Conservation (phyloP, 2,888 invertebrate species). For the Cephonodes hylas region DNA sequence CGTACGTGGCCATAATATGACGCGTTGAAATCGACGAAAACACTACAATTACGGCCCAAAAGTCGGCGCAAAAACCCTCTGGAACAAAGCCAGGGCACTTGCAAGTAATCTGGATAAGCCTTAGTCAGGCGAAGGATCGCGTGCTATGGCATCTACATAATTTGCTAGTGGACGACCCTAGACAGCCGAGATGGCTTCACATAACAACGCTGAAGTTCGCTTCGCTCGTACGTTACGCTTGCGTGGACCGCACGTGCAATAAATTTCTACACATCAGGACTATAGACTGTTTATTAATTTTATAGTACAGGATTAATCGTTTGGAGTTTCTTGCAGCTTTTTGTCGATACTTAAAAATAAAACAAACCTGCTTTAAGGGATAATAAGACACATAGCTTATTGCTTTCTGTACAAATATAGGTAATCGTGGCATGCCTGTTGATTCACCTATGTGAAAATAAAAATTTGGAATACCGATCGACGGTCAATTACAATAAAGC, state of each 20-base stretch:
- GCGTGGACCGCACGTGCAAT: background rate
- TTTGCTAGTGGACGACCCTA: conserved; percentile 34
- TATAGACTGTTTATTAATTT: too few species aligned
- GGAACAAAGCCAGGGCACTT: conserved; percentile 27
- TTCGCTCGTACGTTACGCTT: background rate
- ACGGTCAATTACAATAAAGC: too few species aligned
- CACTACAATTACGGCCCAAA: conserved; percentile 10
- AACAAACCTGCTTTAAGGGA: too few species aligned
- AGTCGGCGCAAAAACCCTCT: conserved; percentile 24
- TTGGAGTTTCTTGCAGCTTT: too few species aligned
- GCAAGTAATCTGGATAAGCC: conserved; percentile 35
- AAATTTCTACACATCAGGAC: too few species aligned
- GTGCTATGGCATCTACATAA: conserved; percentile 41
- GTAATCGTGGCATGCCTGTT: too few species aligned
- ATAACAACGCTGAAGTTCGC: conserved; percentile 20
- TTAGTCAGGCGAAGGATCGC: conserved; percentile 33
- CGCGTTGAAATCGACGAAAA: conserved; percentile 2
- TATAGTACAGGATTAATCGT: background rate
- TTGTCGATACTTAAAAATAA: too few species aligned
- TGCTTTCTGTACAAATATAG: too few species aligned
- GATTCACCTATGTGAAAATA: too few species aligned
- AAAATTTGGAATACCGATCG: too few species aligned
- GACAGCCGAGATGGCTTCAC: conserved; percentile 33
- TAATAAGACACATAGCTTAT: too few species aligned
- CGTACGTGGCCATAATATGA: background rate